Base-by-base conservation (phyloP, 2,888 invertebrate genomes). In the Cryptus armator region DNA sequence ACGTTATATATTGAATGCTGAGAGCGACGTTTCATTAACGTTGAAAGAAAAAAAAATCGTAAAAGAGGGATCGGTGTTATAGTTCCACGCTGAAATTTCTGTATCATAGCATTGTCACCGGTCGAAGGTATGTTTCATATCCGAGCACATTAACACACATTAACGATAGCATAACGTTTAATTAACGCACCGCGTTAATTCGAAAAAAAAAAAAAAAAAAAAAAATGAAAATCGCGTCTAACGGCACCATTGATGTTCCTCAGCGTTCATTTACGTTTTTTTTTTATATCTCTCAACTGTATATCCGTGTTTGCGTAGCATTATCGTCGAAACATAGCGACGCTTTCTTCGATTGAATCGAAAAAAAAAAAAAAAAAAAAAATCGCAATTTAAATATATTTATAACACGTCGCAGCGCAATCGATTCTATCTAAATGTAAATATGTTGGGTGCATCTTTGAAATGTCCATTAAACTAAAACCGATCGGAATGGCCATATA, bases 1-100 rank as follows among this genome's bases (percentile, higher is more conserved):
- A 95, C 91, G 94, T 95, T 78, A 95, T 95, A 91, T 95, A 95
- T 93, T 95, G 93, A 94, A 14, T 19, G 53, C 7, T 37, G 71
- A 71, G 9, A 14, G 24, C n/a, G 43, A 19, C 46, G 9, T 62
- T 29, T 44, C 7, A 64, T n/a, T 32, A 53, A 46, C n/a, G 14
- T 37, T 29, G 16, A 10, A 53, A 32, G 16, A 7, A 62, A 12
- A 46, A 29, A n/a, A 67, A 77, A 53, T 1, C 16, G 16, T 56
- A 43, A 64, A 24, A 14, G 16, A 77, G 12, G 44, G 44, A 37
- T 77, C 64, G 64, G 66, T 81, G 64, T 77, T 44, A 43, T 10
- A 66, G 72, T 79, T 75, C 51, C 66, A 59, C 64, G 70, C 68
- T 43, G 66, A 48, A 74, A 53, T 77, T 56, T 75, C 32, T 90